phyloP scores from a whole-genome alignment of 2,797 vertebrate species.

The Luscinia megarhynchos region DNA sequence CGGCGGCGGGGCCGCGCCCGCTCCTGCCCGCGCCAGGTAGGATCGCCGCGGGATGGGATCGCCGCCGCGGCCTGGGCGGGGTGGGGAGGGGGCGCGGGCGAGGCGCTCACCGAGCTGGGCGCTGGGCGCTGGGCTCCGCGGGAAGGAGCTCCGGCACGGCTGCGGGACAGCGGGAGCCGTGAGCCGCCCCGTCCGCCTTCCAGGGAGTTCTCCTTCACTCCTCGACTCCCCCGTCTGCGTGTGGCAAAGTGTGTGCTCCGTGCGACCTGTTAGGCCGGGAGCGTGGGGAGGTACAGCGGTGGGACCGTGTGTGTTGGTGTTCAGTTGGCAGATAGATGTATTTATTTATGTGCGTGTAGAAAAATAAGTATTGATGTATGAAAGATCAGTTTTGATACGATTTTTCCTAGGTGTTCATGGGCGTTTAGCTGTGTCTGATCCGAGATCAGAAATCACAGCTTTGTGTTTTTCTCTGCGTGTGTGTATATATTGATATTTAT shows the following conservation, averaged over 20 bases:
- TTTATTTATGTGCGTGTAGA: not conserved
- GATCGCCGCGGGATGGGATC: not conserved
- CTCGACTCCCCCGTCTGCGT: accelerated
- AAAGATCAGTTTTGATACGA: not conserved
- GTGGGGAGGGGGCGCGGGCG: not conserved
- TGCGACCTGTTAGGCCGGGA: not conserved
- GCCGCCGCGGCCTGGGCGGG: not conserved
- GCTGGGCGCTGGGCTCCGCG: not conserved
- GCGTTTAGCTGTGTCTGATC: not conserved
- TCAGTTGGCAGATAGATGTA: not conserved
- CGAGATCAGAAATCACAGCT: not conserved
- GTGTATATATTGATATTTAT: not conserved
- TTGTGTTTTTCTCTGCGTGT: not conserved
- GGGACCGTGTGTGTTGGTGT: not conserved
- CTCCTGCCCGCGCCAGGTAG: not conserved
- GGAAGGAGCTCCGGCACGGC: not conserved
- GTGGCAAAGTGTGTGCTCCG: not conserved
- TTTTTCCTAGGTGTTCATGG: not conserved
- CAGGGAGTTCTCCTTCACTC: not conserved
- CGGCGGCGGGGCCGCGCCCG: not conserved
- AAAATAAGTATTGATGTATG: not conserved
- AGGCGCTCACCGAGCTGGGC: not conserved
- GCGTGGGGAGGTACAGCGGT: not conserved
- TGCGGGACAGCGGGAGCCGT: not conserved
- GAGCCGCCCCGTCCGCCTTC: no score